A percentile compares a stretch with the other conserved stretches of the same genome.
Conservation (phyloP, 2,797 vertebrate species). For the Malurus splendens region DNA sequence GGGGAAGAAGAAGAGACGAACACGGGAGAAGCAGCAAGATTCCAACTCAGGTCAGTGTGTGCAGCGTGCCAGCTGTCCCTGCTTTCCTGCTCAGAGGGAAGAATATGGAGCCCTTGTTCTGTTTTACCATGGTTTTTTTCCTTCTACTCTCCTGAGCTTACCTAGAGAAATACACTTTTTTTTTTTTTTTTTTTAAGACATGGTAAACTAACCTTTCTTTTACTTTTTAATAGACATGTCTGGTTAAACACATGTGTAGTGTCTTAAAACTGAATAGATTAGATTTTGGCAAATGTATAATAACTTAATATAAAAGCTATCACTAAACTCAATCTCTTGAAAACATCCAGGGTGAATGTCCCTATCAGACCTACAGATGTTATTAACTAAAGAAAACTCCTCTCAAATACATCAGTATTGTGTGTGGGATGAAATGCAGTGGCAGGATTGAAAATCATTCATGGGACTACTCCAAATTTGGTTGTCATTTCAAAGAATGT, state of each 20-base stretch:
- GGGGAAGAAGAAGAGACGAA: slow-evolving; percentile 97
- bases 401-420: neutral
- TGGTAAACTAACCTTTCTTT: neutral
- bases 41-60: slow-evolving; percentile 83
- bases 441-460: neutral
- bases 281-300: neutral
- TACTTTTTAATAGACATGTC: neutral
- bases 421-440: neutral
- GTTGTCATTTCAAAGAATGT: neutral
- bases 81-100: neutral
- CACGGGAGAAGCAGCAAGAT: slow-evolving; percentile 95
- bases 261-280: neutral
- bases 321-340: neutral
- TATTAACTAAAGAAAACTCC: neutral
- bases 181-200: neutral
- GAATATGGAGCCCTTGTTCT: neutral
- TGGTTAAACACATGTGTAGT: neutral
- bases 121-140: neutral
- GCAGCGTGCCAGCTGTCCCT: neutral
- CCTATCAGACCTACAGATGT: neutral
- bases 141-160: neutral
- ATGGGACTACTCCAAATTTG: neutral
- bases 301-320: neutral
- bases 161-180: neutral
- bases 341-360: neutral